Evolutionary conservation across 1,140 invertebrate species (phyloP), one percentile per base, ranked within the genome.

Genomic region (Aphelinus atriplicis): DNA sequence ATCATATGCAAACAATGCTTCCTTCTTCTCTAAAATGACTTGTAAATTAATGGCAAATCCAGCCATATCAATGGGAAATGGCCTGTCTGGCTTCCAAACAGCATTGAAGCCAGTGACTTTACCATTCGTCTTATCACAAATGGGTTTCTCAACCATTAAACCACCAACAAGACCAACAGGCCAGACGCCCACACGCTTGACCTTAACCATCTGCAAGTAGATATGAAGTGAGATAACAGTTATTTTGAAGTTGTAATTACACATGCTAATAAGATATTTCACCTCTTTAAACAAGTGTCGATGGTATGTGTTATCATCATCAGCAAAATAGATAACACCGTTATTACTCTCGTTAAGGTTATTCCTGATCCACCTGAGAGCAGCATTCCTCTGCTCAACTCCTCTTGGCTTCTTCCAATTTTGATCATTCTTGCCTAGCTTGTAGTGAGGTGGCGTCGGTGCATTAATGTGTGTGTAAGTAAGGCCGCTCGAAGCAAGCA

Each of bases 51-150:
- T 93, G 10, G 96, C 97, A 89, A 99, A 99, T 1, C 96, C 97
- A 2, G 98, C 98, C 98, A 99, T 99, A 82, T 99, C 98, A 47
- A 98, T 93, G 3, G 98, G 96, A 90, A 99, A 99, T 0, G 94
- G 93, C 78, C 98, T 88, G 74, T 96, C 92, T 0, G 96, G 94
- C 79, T 94, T 94, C 95, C 95, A 98, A 2, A 90, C 91, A 9
- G 92, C 92, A 85, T 94, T 95, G 87, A 95, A 98, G 7, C 94
- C 94, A 26, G 90, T 90, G 2, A 99, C 95, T 86, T 94, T 92
- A 6, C 90, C 91, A 3, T 91, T 92, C 1, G 85, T 81, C 10
- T 88, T 85, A 79, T 92, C 90, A 1, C 97, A 90, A 26, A 94
- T 84, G 0, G 96, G 96, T 80, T 92, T 92, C 85, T 97, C 96